Conservation (phyloP, 2,888 invertebrate species). For the Allolobophora icterica region DNA sequence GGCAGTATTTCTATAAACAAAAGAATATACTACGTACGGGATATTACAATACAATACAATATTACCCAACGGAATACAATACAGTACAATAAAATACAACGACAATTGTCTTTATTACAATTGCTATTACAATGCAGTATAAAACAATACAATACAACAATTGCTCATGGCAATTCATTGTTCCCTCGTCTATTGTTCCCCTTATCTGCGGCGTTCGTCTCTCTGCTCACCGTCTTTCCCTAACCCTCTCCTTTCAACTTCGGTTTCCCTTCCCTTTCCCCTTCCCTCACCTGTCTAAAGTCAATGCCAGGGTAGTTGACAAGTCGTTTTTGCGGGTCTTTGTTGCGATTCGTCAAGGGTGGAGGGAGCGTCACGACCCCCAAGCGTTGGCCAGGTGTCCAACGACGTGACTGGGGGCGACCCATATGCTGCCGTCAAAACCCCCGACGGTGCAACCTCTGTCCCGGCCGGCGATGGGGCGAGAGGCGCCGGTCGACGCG, state of each 20-base stretch:
- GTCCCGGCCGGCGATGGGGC: not conserved
- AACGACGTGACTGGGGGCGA: not conserved
- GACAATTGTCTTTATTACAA: too few relatives aligned
- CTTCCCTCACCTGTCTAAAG: not conserved
- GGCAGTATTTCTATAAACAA: too few relatives aligned
- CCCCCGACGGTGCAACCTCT: not conserved
- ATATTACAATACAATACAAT: too few relatives aligned
- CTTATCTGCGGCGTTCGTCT: too few relatives aligned
- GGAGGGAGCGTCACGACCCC: not conserved
- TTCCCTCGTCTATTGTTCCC: too few relatives aligned
- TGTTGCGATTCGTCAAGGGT: not conserved
- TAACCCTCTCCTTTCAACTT: not conserved
- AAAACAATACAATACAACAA: too few relatives aligned
- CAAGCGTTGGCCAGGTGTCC: not conserved
- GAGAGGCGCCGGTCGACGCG: not conserved
- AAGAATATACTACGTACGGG: too few relatives aligned
- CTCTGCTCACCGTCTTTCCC: not conserved
- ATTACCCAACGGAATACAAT: too few relatives aligned
- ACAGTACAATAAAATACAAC: too few relatives aligned
- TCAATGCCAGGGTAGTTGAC: conserved; percentile 17
- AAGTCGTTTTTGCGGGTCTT: not conserved
- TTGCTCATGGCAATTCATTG: too few relatives aligned
- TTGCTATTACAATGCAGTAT: too few relatives aligned
- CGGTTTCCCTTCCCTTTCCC: not conserved
- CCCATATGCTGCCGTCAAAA: conserved; percentile 6